Conservation (phyloP, 2,888 invertebrate species). For the Microchrysa polita region DNA sequence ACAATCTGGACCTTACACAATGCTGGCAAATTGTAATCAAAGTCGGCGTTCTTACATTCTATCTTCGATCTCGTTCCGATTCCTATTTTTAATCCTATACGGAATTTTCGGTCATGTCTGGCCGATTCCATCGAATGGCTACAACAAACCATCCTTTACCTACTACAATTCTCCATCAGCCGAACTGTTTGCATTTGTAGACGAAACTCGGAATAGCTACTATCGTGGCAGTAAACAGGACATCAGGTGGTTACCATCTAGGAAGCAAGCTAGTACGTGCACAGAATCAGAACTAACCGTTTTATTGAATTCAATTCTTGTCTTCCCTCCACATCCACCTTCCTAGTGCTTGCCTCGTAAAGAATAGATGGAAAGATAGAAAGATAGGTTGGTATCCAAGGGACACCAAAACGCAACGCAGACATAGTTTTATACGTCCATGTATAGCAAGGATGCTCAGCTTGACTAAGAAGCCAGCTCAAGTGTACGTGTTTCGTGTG, state of each 20-base stretch:
- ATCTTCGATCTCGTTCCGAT: too few species aligned
- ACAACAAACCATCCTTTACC: too few species aligned
- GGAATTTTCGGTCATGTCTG: too few species aligned
- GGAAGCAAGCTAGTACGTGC: conserved; percentile 29
- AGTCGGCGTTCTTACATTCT: too few species aligned
- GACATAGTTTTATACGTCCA: neutral
- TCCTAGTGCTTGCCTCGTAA: neutral
- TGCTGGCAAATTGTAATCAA: too few species aligned
- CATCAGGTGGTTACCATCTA: conserved; percentile 37
- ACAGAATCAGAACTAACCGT: conserved; percentile 25
- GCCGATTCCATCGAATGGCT: too few species aligned
- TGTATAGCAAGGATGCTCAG: neutral
- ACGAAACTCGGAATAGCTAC: conserved; percentile 6
- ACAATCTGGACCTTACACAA: too few species aligned
- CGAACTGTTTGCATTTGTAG: neutral
- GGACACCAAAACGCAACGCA: neutral
- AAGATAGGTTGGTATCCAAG: neutral
- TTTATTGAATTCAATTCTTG: conserved; percentile 27
- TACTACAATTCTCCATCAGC: too few species aligned
- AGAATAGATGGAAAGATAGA: neutral
- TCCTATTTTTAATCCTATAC: too few species aligned
- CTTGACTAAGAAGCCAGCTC: neutral
- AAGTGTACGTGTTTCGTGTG: neutral
- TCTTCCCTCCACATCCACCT: neutral
- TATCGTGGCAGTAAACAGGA: conserved; percentile 27